These are phyloP conservation scores for Brachionus rubens DNA, from an alignment of 1,140 invertebrate species.

Conservation along the genomic window DNA sequence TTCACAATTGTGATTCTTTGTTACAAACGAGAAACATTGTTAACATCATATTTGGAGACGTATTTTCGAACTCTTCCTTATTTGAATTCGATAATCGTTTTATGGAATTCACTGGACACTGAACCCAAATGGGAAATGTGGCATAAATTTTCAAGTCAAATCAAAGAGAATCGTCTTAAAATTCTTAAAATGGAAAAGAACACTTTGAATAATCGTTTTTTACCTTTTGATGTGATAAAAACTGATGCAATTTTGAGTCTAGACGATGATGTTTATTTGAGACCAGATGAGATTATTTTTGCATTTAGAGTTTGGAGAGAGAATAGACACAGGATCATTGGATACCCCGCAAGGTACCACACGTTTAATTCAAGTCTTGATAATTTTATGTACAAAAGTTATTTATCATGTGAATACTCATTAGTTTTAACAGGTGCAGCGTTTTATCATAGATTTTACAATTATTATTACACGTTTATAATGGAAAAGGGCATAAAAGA, in stretches of 20 bases:
- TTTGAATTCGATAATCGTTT: constrained; percentile 91
- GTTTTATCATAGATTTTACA: constrained; percentile 94
- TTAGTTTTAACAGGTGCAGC: constrained; percentile 98
- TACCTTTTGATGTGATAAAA: constrained; percentile 84
- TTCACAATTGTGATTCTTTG: constrained; percentile 82
- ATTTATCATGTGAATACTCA: constrained; percentile 96
- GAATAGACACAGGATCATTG: constrained; percentile 88
- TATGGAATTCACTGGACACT: constrained; percentile 82
- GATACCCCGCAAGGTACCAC: constrained; percentile 94
- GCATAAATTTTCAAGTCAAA: constrained; percentile 51
- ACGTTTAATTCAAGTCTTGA: constrained; percentile 78
- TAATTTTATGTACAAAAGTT: constrained; percentile 67
- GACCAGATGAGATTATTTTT: constrained; percentile 97
- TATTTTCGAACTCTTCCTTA: constrained; percentile 82
- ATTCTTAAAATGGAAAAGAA: too few relatives aligned
- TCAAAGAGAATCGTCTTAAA: constrained; percentile 84
- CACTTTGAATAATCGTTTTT: constrained; percentile 95
- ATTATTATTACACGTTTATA: constrained; percentile 86
- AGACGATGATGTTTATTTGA: constrained; percentile 92
- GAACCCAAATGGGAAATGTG: constrained; percentile 1
- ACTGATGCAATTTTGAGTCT: constrained; percentile 95
- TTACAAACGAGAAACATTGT: constrained; percentile 86
- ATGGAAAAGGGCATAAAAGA: constrained; percentile 87
- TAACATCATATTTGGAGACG: constrained; percentile 81
- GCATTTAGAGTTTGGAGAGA: constrained; percentile 98